Conservation (phyloP, 2,888 invertebrate species). For the Apotomis turbidana region DNA sequence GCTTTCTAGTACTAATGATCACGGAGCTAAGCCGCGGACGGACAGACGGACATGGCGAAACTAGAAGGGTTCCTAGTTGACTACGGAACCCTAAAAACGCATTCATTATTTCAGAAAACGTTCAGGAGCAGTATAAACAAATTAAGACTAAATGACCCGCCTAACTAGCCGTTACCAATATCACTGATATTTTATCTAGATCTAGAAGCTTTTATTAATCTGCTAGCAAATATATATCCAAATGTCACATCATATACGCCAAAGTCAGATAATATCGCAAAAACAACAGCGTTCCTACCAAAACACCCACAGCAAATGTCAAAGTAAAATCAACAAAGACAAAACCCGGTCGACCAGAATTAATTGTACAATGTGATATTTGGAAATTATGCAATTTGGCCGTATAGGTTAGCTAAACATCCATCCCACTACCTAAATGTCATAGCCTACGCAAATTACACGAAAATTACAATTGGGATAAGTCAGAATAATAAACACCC, state of each 20-base stretch:
- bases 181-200: no score
- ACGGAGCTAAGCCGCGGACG: no score
- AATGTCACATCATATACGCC: background rate
- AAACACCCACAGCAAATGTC: background rate
- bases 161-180: no score
- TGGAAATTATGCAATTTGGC: conserved; percentile 1
- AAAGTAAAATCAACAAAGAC: background rate
- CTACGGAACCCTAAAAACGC: no score
- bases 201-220: no score
- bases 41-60: no score
- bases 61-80: no score
- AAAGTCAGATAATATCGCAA: background rate
- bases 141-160: no score
- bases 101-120: no score
- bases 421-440: conserved; percentile 16
- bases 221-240: background rate
- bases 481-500: no score
- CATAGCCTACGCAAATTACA: background rate
- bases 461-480: conserved; percentile 1
- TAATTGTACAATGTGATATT: background rate
- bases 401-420: conserved; percentile 21
- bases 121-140: no score
- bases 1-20: no score
- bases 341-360: background rate
- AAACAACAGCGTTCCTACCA: background rate